Conservation (phyloP, 2,888 invertebrate genomes). For the Stenurella melanura region DNA sequence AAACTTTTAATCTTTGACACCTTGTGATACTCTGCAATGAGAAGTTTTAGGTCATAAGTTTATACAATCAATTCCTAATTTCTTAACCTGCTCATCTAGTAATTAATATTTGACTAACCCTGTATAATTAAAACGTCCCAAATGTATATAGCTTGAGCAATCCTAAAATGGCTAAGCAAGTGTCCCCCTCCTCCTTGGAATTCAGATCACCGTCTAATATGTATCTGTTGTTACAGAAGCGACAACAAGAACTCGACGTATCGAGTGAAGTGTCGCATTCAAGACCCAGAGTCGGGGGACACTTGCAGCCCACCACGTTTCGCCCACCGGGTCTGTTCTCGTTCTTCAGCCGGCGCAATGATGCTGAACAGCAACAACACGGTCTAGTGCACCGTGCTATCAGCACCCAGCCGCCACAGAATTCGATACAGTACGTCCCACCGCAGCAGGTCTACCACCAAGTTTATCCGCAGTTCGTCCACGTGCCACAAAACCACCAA, state of each 20-base stretch:
- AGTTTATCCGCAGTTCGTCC: background rate
- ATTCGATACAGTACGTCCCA: conserved; percentile 60
- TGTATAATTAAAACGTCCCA: conserved; percentile 10
- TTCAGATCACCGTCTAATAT: conserved; percentile 45
- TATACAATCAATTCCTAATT: too few species aligned
- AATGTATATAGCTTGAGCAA: conserved; percentile 37
- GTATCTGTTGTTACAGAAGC: conserved; percentile 70
- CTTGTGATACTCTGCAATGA: too few species aligned
- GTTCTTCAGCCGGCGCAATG: conserved; percentile 50
- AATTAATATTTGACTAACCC: too few species aligned
- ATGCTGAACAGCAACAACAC: conserved; percentile 54
- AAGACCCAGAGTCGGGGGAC: conserved; percentile 69
- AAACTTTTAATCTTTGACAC: too few species aligned
- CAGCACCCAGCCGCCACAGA: conserved; percentile 55
- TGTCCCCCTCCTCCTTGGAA: conserved; percentile 45
- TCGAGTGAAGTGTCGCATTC: conserved; percentile 63
- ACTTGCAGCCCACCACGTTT: conserved; percentile 72
- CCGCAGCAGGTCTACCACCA: conserved; percentile 55
- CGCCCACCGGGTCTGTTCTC: conserved; percentile 66
- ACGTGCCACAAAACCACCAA: conserved; percentile 22
- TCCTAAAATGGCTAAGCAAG: conserved; percentile 45
- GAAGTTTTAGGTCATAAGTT: too few species aligned
- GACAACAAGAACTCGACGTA: conserved; percentile 65
- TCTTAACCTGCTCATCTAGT: too few species aligned
- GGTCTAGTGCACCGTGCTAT: conserved; percentile 59